Evolutionary conservation across 1,140 invertebrate genomes (phyloP).

Genomic region (Leucophenga varia): DNA sequence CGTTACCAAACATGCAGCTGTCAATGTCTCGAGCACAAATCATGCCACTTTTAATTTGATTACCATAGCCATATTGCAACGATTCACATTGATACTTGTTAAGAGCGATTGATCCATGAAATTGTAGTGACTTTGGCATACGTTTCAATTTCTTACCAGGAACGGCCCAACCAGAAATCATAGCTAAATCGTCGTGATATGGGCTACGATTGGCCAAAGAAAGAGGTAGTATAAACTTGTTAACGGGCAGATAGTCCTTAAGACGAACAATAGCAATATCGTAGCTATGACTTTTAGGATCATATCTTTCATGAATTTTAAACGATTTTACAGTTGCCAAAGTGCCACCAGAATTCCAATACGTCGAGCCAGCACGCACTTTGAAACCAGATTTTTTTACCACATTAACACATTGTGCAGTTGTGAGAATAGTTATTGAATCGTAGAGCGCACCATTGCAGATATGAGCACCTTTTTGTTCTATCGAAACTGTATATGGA

Average conservation of each 20-base stretch:
- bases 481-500: constrained; percentile 43
- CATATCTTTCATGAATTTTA: constrained; percentile 43
- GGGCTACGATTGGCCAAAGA: constrained; percentile 26
- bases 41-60: constrained; percentile 44
- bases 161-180: constrained; percentile 58
- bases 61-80: constrained; percentile 32
- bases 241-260: constrained; percentile 24
- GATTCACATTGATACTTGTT: constrained; percentile 29
- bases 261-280: constrained; percentile 50
- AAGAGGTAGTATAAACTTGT: constrained; percentile 23
- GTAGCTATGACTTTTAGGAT: constrained; percentile 38
- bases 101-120: constrained; percentile 24
- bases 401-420: constrained; percentile 62
- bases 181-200: constrained; percentile 34
- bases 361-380: constrained; percentile 41
- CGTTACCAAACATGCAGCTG: no score
- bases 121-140: no score
- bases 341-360: constrained; percentile 38
- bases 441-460: constrained; percentile 63
- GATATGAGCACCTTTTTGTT: constrained; percentile 57
- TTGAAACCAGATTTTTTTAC: constrained; percentile 20
- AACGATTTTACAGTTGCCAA: constrained; percentile 34
- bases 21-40: no score
- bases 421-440: constrained; percentile 60
- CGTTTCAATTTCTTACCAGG: no score